phyloP scores from a whole-genome alignment of 35 echinoderm and acorn worm genomes.

The Ptychodera flava region DNA sequence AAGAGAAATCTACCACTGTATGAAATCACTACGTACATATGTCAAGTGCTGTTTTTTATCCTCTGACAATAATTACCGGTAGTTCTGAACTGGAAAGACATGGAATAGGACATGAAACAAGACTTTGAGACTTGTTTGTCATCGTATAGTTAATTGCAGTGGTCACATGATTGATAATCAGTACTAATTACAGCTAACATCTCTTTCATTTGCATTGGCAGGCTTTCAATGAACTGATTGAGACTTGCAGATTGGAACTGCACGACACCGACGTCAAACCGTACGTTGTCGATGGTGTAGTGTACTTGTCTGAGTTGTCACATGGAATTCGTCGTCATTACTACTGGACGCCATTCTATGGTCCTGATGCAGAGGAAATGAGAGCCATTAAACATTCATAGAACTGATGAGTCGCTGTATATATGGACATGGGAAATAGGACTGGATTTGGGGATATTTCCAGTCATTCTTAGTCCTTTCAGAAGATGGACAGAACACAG shows the following conservation, averaged over 20 bases:
- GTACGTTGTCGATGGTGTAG: conserved; percentile 75
- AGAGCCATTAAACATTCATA: not conserved
- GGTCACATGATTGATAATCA: too few relatives aligned
- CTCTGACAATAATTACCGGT: too few relatives aligned
- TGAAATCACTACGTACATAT: too few relatives aligned
- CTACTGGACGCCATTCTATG: conserved; percentile 95
- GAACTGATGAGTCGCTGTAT: not conserved
- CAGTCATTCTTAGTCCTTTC: not conserved
- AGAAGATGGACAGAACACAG: not conserved
- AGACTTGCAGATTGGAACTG: conserved; percentile 50
- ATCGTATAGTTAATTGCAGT: too few relatives aligned
- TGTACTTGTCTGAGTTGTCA: conserved; percentile 64
- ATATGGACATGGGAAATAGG: not conserved
- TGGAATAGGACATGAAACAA: too few relatives aligned
- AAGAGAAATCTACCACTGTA: too few relatives aligned
- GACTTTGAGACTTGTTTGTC: too few relatives aligned
- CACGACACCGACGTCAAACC: conserved; percentile 82
- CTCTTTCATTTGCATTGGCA: conserved; percentile 25
- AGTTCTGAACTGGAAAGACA: too few relatives aligned
- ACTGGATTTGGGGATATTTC: not conserved
- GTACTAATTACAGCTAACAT: too few relatives aligned
- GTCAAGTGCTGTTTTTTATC: too few relatives aligned
- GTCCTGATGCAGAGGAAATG: conserved; percentile 34
- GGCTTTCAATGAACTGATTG: conserved; percentile 71
- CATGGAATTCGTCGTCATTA: conserved; percentile 83